Percentiles rank a stretch among this genome's conserved stretches.
Evolutionary conservation across 2,888 invertebrate species (phyloP).

Genomic region (Neocrepidodera transversa): DNA sequence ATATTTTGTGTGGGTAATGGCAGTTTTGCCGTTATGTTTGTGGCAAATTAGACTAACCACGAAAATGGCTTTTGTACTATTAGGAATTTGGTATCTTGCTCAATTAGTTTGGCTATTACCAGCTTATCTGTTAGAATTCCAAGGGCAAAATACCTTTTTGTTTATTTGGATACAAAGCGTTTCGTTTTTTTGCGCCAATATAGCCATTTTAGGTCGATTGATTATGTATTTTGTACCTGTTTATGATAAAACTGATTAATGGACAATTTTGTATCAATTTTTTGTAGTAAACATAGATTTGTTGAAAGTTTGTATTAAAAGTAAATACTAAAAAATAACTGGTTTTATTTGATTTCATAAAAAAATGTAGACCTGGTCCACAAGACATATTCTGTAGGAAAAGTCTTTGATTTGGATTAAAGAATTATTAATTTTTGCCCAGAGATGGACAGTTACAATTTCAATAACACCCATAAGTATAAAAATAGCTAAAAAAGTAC

Average conservation of each 20-base stretch:
- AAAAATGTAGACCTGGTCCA: too few relatives aligned
- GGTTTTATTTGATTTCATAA: background rate
- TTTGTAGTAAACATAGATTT: slow-evolving; percentile 7
- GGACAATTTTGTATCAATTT: background rate
- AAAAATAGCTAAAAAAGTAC: too few relatives aligned
- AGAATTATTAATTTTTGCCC: too few relatives aligned
- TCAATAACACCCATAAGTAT: too few relatives aligned
- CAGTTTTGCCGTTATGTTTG: slow-evolving; percentile 82
- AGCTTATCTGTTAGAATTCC: slow-evolving; percentile 93
- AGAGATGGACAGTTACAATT: too few relatives aligned
- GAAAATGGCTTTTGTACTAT: slow-evolving; percentile 62
- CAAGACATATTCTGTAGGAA: too few relatives aligned
- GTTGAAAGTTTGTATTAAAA: slow-evolving; percentile 12
- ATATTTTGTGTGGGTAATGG: slow-evolving; percentile 96
- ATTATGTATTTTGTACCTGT: slow-evolving; percentile 54
- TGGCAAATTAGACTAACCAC: slow-evolving; percentile 71
- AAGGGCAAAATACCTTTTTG: slow-evolving; percentile 80
- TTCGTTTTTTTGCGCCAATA: slow-evolving; percentile 83
- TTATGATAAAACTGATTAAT: slow-evolving; percentile 36
- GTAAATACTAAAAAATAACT: background rate
- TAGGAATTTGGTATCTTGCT: slow-evolving; percentile 69
- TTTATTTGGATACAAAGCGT: slow-evolving; percentile 86
- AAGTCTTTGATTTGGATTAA: too few relatives aligned
- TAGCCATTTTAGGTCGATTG: slow-evolving; percentile 62
- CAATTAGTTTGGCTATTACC: slow-evolving; percentile 89